These are phyloP conservation scores for Acipenser oxyrinchus DNA, from an alignment of 2,797 vertebrate species.

Conservation along the genomic window DNA sequence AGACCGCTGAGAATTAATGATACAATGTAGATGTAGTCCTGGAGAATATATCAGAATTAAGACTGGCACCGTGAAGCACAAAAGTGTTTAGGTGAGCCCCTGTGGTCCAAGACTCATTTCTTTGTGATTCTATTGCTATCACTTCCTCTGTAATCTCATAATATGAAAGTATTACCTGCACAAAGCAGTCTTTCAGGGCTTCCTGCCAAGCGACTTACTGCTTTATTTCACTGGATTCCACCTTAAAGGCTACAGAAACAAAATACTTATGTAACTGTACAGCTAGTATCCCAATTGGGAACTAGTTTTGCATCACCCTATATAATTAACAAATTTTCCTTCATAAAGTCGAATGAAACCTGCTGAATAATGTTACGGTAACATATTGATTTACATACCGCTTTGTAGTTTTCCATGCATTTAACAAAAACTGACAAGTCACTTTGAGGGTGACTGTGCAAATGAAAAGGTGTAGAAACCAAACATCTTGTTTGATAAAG, in stretches of 20 bases:
- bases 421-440: too few species aligned
- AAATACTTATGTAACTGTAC: background rate
- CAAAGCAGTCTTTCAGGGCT: background rate
- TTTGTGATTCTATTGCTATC: background rate
- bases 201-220: background rate
- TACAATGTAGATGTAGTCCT: background rate
- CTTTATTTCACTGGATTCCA: background rate
- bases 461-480: too few species aligned
- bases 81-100: background rate
- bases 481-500: too few species aligned
- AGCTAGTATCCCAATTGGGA: background rate
- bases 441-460: too few species aligned
- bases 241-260: background rate
- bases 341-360: too few species aligned
- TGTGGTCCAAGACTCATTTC: background rate
- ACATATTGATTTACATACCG: too few species aligned
- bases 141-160: background rate
- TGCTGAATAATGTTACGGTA: too few species aligned
- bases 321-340: too few species aligned
- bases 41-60: conserved; percentile 1
- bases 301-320: too few species aligned
- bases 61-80: background rate
- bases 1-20: background rate
- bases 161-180: background rate
- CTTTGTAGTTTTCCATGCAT: too few species aligned